phyloP scores from a whole-genome alignment of 2,888 invertebrate genomes.

The Ptilodon capucinus region DNA sequence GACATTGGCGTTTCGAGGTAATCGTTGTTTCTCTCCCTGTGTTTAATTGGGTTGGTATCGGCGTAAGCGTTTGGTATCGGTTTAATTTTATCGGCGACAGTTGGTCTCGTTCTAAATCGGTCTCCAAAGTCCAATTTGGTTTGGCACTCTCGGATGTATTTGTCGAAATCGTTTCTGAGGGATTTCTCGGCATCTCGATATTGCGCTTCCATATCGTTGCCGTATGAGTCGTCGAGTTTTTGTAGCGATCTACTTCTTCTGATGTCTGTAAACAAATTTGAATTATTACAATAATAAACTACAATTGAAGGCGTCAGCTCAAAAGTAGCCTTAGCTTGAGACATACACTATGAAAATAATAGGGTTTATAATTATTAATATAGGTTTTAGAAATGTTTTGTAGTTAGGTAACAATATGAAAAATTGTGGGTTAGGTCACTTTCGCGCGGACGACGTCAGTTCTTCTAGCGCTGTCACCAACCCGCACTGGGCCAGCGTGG shows the following conservation, averaged over 20 bases:
- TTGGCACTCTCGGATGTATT: slow-evolving; percentile 55
- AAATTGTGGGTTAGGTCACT: no score
- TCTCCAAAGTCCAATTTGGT: slow-evolving; percentile 39
- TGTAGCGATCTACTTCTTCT: slow-evolving; percentile 29
- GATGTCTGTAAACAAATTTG: slow-evolving; percentile 29
- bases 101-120: slow-evolving; percentile 44
- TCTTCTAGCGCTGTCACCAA: no score
- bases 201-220: slow-evolving; percentile 11
- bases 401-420: no score
- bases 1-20: slow-evolving; percentile 61
- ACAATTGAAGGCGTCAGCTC: no score
- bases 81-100: slow-evolving; percentile 26
- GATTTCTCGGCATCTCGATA: slow-evolving; percentile 18
- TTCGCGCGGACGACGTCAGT: no score
- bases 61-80: slow-evolving; percentile 42
- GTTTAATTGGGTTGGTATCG: slow-evolving; percentile 13
- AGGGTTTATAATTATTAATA: no score
- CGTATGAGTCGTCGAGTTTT: slow-evolving; percentile 19
- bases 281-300: not conserved
- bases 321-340: no score
- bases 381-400: no score
- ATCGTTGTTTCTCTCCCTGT: slow-evolving; percentile 22
- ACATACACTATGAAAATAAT: no score
- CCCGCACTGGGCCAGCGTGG: no score
- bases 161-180: slow-evolving; percentile 46